Conservation (phyloP, 2,113 vertebrate species). For the Melanostigma gelatinosum region DNA sequence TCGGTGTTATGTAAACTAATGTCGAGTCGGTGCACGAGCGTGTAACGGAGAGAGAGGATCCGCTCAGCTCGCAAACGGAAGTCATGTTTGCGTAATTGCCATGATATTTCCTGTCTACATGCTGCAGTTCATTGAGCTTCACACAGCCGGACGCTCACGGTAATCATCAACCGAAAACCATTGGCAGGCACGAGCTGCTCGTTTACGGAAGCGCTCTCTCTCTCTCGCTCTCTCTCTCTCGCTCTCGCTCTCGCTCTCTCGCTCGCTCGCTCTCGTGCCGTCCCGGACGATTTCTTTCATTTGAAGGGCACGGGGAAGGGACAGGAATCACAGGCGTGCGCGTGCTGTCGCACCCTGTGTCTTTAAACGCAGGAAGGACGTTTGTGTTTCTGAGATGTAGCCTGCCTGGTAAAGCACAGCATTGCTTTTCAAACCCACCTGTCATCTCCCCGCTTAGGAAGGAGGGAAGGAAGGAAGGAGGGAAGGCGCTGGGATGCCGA, state of each 20-base stretch:
- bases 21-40: not conserved
- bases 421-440: constrained; percentile 39
- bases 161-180: constrained; percentile 11
- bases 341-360: constrained; percentile 25
- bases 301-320: constrained; percentile 66
- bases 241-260: not conserved
- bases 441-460: constrained; percentile 17
- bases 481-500: constrained; percentile 61
- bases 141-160: not conserved
- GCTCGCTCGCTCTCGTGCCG: not conserved
- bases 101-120: constrained; percentile 1
- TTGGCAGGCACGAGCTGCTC: constrained; percentile 24
- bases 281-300: constrained; percentile 35
- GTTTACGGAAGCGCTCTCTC: constrained; percentile 51
- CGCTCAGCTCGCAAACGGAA: not conserved
- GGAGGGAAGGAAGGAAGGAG: constrained; percentile 8
- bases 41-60: too few relatives aligned
- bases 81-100: constrained; percentile 12
- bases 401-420: not conserved
- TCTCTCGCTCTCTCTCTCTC: not conserved
- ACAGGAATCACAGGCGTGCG: constrained; percentile 3
- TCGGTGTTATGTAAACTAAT: constrained; percentile 1
- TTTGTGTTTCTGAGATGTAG: constrained; percentile 52
- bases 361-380: constrained; percentile 33
- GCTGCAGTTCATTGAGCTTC: constrained; percentile 30